Conservation (phyloP, 2,797 vertebrate species). For the Semaprochilodus insignis region DNA sequence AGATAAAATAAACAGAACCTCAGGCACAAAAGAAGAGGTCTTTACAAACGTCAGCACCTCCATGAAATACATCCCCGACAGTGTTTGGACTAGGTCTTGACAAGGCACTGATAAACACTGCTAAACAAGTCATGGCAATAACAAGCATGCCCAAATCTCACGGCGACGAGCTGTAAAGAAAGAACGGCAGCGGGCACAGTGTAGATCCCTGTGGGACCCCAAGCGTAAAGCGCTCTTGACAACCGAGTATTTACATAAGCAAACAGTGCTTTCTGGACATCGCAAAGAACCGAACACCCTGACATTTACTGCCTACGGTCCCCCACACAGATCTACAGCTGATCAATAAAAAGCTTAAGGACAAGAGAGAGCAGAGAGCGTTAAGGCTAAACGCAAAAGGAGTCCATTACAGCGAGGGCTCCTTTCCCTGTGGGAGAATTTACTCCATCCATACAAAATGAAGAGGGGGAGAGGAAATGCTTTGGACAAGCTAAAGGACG, state of each 20-base stretch:
- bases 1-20: background rate
- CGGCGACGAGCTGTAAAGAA: background rate
- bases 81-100: background rate
- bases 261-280: background rate
- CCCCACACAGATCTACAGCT: background rate
- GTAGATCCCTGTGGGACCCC: constrained; percentile 8
- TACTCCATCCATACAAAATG: background rate
- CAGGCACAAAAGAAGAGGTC: background rate
- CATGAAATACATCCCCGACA: background rate
- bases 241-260: constrained; percentile 5
- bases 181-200: background rate
- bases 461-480: background rate
- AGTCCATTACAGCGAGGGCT: background rate
- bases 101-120: background rate
- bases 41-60: background rate
- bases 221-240: background rate
- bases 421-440: background rate
- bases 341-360: background rate
- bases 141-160: constrained; percentile 16
- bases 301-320: background rate
- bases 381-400: background rate
- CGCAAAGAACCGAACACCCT: background rate
- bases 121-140: constrained; percentile 1
- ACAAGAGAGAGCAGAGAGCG: no score
- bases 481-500: background rate